phyloP scores from a whole-genome alignment of 2,888 invertebrate genomes.

The Agrochola lota region DNA sequence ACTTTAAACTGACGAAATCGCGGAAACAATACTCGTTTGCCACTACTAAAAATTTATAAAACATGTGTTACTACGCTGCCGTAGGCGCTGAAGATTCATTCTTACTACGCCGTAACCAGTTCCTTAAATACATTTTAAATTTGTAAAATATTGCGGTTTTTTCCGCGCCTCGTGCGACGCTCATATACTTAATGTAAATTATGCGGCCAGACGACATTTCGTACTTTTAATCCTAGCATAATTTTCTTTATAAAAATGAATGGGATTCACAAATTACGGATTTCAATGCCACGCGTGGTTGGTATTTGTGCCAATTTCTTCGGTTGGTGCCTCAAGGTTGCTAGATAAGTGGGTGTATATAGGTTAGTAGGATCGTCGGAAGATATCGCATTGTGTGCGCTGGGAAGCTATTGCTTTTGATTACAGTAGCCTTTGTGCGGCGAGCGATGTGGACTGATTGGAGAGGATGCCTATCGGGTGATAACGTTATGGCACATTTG shows the following conservation, averaged over 20 bases:
- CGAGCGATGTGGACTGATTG: slow-evolving; percentile 45
- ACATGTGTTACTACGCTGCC: slow-evolving; percentile 60
- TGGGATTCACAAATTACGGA: slow-evolving; percentile 78
- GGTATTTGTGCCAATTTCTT: slow-evolving; percentile 79
- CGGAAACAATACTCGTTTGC: slow-evolving; percentile 46
- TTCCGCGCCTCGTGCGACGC: slow-evolving; percentile 60
- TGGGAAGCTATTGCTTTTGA: slow-evolving; percentile 66
- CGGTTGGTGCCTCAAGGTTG: slow-evolving; percentile 74
- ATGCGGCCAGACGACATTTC: slow-evolving; percentile 70
- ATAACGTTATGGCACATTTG: slow-evolving; percentile 47
- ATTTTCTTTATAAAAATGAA: slow-evolving; percentile 80
- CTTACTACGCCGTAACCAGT: slow-evolving; percentile 61
- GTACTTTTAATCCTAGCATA: slow-evolving; percentile 66
- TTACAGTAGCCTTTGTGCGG: slow-evolving; percentile 64
- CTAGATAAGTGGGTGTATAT: slow-evolving; percentile 73
- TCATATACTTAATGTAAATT: slow-evolving; percentile 68
- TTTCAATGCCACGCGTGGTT: slow-evolving; percentile 73
- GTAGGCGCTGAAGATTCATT: slow-evolving; percentile 31
- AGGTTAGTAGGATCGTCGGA: slow-evolving; percentile 73
- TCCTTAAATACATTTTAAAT: slow-evolving; percentile 69
- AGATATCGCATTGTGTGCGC: slow-evolving; percentile 66
- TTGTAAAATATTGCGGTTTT: slow-evolving; percentile 69
- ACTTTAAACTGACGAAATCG: slow-evolving; percentile 21
- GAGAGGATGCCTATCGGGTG: slow-evolving; percentile 48
- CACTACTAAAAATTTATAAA: slow-evolving; percentile 37